phyloP scores from a whole-genome alignment of 2,113 vertebrate species.

The Oceanodroma tethys region DNA sequence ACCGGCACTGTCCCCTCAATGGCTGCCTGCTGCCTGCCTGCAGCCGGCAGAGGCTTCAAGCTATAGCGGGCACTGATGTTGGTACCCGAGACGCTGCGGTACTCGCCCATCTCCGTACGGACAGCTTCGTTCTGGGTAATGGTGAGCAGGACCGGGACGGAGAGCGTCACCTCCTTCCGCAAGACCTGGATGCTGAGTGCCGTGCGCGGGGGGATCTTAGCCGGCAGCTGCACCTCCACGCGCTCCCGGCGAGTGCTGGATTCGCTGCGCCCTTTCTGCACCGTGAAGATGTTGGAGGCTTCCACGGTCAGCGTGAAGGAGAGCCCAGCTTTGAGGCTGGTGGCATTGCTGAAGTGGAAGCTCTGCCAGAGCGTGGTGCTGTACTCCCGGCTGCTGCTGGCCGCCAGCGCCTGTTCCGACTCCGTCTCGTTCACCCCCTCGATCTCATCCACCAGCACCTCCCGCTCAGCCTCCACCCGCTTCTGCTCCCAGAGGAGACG shows the following conservation, averaged over 20 bases:
- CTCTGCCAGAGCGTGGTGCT: conserved; percentile 47
- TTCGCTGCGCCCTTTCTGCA: conserved; percentile 58
- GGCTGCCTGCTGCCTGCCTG: not conserved
- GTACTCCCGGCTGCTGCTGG: conserved; percentile 64
- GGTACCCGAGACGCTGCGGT: conserved; percentile 52
- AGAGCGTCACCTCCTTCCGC: conserved; percentile 43
- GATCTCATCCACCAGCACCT: conserved; percentile 63
- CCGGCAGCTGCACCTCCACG: conserved; percentile 50
- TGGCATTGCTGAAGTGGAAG: conserved; percentile 62
- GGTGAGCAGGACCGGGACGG: conserved; percentile 51
- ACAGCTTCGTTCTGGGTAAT: conserved; percentile 47
- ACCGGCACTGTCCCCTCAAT: no score
- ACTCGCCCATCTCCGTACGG: conserved; percentile 43
- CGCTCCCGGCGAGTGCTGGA: conserved; percentile 35
- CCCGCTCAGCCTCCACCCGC: conserved; percentile 48
- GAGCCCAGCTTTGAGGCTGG: conserved; percentile 45
- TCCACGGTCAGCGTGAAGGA: conserved; percentile 49
- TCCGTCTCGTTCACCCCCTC: conserved; percentile 56
- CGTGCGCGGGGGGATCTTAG: conserved; percentile 22
- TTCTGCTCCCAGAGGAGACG: conserved; percentile 58
- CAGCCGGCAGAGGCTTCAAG: conserved; percentile 19
- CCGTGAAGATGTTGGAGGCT: conserved; percentile 40
- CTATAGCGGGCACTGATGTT: conserved; percentile 49
- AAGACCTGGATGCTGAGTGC: conserved; percentile 48
- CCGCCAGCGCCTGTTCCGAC: conserved; percentile 29